Conservation (phyloP, 2,888 invertebrate species). For the Pediacus dermestoides region DNA sequence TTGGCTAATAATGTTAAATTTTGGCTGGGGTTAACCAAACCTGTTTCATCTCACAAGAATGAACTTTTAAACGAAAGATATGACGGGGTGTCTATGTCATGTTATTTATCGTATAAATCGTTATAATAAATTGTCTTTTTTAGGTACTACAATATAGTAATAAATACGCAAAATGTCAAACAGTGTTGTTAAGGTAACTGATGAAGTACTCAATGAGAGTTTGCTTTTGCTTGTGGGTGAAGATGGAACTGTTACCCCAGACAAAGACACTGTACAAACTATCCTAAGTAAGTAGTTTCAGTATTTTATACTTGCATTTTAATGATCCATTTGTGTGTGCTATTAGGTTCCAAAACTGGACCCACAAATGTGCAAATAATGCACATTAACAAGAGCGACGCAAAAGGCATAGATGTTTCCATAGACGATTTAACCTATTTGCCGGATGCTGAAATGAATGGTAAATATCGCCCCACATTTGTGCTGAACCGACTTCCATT, state of each 20-base stretch:
- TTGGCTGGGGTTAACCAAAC: too few relatives aligned
- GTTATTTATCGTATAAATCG: too few relatives aligned
- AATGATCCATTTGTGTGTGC: too few relatives aligned
- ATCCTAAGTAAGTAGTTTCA: conserved; percentile 65
- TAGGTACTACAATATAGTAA: too few relatives aligned
- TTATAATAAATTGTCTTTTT: too few relatives aligned
- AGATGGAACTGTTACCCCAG: conserved; percentile 79
- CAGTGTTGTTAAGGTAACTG: conserved; percentile 49
- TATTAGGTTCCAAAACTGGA: conserved; percentile 41
- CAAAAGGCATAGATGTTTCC: conserved; percentile 45
- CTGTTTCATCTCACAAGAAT: too few relatives aligned
- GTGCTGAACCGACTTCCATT: neutral
- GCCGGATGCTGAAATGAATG: conserved; percentile 33
- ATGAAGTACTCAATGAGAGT: conserved; percentile 58
- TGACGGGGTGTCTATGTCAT: too few relatives aligned
- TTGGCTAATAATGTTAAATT: too few relatives aligned
- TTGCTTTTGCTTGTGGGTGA: conserved; percentile 82
- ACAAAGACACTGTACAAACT: conserved; percentile 74
- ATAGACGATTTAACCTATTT: conserved; percentile 51
- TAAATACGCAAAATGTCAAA: conserved; percentile 46
- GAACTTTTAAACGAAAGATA: too few relatives aligned
- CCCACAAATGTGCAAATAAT: conserved; percentile 45
- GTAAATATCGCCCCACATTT: too few relatives aligned
- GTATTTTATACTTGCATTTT: neutral
- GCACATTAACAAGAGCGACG: conserved; percentile 46